These are phyloP conservation scores for Ursus arctos DNA, from an alignment of 2,113 vertebrate genomes.

Conservation along the genomic window DNA sequence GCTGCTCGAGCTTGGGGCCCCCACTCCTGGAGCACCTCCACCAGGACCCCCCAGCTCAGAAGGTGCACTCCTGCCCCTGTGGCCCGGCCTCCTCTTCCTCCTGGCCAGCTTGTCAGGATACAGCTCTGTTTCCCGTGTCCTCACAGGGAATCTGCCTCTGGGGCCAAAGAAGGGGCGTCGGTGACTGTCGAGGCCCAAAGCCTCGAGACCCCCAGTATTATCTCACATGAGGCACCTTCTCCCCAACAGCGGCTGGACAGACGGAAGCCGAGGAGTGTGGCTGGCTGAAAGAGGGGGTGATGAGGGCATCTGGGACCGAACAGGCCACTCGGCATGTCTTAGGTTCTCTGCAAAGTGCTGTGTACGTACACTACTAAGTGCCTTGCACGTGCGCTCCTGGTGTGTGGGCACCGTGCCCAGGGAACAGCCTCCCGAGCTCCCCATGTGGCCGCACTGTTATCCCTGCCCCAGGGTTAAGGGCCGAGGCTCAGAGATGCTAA, in stretches of 20 bases:
- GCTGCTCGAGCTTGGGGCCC: rapidly evolving
- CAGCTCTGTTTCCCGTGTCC: not conserved
- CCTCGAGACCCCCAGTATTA: not conserved
- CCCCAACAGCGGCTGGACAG: not conserved
- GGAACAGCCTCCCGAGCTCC: rapidly evolving
- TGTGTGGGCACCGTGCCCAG: not conserved
- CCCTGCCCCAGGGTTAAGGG: not conserved
- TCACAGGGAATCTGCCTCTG: rapidly evolving
- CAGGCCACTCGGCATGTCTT: rapidly evolving
- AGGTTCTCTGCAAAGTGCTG: not conserved
- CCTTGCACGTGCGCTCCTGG: rapidly evolving
- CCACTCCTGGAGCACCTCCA: rapidly evolving
- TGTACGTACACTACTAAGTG: not conserved
- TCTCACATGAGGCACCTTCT: not conserved
- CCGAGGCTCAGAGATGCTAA: not conserved
- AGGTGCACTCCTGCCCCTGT: rapidly evolving
- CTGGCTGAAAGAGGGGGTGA: rapidly evolving
- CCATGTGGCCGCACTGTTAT: rapidly evolving
- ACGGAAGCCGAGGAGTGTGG: not conserved
- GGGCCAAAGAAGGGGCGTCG: not conserved
- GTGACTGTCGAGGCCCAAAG: not conserved
- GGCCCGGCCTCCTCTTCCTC: rapidly evolving
- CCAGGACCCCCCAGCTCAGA: not conserved
- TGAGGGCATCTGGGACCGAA: rapidly evolving
- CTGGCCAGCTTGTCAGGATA: rapidly evolving